Percentiles rank a stretch among this genome's conserved stretches.
Conservation (phyloP, 2,797 vertebrate genomes). For the Periophthalmus magnuspinnatus region DNA sequence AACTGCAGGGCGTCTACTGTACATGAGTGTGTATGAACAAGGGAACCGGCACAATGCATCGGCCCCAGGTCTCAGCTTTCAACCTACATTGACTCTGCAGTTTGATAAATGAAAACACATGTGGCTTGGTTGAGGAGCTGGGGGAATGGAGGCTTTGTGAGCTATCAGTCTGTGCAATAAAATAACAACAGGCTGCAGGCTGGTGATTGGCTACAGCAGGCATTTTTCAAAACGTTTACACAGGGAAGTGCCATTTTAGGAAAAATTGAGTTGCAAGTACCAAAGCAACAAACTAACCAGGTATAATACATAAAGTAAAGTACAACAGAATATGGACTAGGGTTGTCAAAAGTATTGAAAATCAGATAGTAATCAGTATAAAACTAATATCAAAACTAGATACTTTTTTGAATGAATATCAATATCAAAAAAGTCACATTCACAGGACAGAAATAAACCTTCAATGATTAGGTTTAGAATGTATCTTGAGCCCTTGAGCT, state of each 20-base stretch:
- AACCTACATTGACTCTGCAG: slow-evolving; percentile 40
- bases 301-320: no score
- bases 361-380: no score
- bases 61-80: slow-evolving; percentile 52
- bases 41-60: slow-evolving; percentile 31
- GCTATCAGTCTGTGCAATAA: slow-evolving; percentile 17
- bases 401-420: no score
- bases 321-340: no score
- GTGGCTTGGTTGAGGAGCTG: slow-evolving; percentile 37
- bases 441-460: no score
- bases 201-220: slow-evolving; percentile 1
- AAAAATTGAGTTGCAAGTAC: no score
- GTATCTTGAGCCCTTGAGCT: no score
- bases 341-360: no score
- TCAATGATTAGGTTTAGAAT: no score
- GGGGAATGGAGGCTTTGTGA: slow-evolving; percentile 31
- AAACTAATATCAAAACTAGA: no score
- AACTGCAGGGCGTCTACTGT: slow-evolving; percentile 25
- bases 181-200: slow-evolving; percentile 4
- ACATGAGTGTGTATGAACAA: slow-evolving; percentile 20
- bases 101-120: slow-evolving; percentile 67
- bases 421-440: no score
- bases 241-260: background rate
- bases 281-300: no score
- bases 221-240: background rate